These are phyloP conservation scores for Macrotis lagotis DNA, from an alignment of 2,113 vertebrate genomes.

Conservation along the genomic window DNA sequence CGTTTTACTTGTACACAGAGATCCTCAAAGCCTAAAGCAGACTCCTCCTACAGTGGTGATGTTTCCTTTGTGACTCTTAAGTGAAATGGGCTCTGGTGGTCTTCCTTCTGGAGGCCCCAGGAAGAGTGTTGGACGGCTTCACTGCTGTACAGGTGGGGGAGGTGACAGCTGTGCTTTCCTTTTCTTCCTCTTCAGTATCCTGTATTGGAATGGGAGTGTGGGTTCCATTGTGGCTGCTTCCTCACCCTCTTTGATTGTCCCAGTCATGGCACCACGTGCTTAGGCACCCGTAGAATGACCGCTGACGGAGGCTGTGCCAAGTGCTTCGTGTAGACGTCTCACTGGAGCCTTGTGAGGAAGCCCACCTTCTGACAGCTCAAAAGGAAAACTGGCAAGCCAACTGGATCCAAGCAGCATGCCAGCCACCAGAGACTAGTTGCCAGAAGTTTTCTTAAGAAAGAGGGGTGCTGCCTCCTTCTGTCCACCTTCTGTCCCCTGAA, in stretches of 20 bases:
- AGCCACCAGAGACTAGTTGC: slow-evolving; percentile 44
- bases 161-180: neutral
- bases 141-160: neutral
- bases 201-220: neutral
- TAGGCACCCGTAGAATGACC: neutral
- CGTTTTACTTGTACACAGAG: rapidly evolving
- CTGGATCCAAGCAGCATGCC: slow-evolving; percentile 1
- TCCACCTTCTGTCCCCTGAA: too few species aligned
- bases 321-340: neutral
- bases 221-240: neutral
- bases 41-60: neutral
- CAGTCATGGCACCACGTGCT: neutral
- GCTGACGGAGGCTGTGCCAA: neutral
- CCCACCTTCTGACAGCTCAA: slow-evolving; percentile 46
- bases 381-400: slow-evolving; percentile 9
- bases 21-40: neutral
- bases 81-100: neutral
- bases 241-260: neutral
- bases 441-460: too few species aligned
- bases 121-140: neutral
- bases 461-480: too few species aligned
- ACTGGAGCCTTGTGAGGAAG: neutral
- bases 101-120: neutral
- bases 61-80: neutral
- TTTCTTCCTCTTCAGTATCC: neutral